Base-by-base conservation (phyloP, 2,797 vertebrate genomes). In the Darevskia nairensis region DNA sequence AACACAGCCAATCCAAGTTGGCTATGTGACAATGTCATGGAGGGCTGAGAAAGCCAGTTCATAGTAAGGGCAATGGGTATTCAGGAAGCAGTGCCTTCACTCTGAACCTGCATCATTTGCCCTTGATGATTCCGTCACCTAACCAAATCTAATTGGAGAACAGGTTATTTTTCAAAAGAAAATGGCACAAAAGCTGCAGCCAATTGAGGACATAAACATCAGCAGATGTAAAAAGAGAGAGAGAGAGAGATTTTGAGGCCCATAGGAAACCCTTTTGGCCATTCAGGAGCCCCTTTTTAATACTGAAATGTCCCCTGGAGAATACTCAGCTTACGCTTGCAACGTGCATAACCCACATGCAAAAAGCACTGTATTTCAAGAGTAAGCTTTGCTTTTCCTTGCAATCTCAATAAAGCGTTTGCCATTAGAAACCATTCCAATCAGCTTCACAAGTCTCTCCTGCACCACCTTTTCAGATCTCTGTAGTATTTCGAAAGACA, bases 371-470 rank as follows among this genome's bases (percentile, higher is more conserved):
- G 41, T 3, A 86, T 68, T 89, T 85, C 76, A 89, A 71, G 87
- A 86, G 39, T 89, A 85, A 91, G 82, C 84, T 92, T 82, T 76
- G 86, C 83, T 92, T 85, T 88, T 17, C 82, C 87, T 93, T 92
- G 89, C 44, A 0, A 35, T 81, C 88, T 92, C 88, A 32, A 64
- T 88, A 61, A 84, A 87, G 81, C 21, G 87, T 68, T 80, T 78
- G 50, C 80, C 66, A n/a, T 88, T 75, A 88, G 85, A 74, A 82
- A 61, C 6, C 6, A 23, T 44, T 82, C 32, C 71, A 25, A 69
- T 77, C 46, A 6, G 41, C 80, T 71, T 80, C 27, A 66, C 50
- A 84, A 4, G 19, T 17, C 59, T 83, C 2, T 39, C 59, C 59
- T 1, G 4, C 59, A 17, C n/a, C 39, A 41, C 87, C 78, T 79